A percentile compares a stretch with the other conserved stretches of the same genome.
Evolutionary conservation across 2,797 vertebrate genomes (phyloP).

Genomic region (Platalea minor): DNA sequence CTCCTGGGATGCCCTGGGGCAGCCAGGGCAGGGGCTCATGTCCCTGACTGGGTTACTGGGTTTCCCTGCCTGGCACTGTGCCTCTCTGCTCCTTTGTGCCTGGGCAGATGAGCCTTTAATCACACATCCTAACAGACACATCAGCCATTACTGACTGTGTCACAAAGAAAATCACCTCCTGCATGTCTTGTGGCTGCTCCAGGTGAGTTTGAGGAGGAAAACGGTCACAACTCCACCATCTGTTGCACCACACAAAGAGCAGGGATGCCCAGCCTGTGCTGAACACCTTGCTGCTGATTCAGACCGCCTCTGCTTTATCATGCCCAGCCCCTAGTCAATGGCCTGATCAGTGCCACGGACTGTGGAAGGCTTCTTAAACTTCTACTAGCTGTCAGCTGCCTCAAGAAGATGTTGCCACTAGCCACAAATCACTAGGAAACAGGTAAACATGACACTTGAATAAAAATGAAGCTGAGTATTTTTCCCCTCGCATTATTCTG

Average conservation of each 20-base stretch:
- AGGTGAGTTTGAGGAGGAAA: neutral
- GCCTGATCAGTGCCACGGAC: neutral
- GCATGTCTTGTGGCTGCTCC: neutral
- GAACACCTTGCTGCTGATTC: neutral
- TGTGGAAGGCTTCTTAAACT: neutral
- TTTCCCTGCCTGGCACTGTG: rapidly evolving
- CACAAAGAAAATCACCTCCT: neutral
- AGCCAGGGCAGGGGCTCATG: rapidly evolving
- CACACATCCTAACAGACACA: neutral
- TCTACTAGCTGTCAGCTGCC: neutral
- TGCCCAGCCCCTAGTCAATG: neutral
- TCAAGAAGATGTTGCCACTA: neutral
- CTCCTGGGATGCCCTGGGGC: neutral
- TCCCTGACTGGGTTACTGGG: neutral
- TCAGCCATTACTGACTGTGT: neutral
- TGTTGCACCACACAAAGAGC: neutral
- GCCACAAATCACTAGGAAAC: neutral
- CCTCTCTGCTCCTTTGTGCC: rapidly evolving
- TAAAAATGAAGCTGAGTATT: neutral
- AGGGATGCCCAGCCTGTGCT: neutral
- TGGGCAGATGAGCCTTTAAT: neutral
- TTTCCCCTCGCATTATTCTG: neutral
- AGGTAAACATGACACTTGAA: neutral
- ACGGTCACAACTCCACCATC: neutral
- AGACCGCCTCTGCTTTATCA: neutral